Conservation (phyloP, 1,140 invertebrate genomes). For the Diorhabda elongata region DNA sequence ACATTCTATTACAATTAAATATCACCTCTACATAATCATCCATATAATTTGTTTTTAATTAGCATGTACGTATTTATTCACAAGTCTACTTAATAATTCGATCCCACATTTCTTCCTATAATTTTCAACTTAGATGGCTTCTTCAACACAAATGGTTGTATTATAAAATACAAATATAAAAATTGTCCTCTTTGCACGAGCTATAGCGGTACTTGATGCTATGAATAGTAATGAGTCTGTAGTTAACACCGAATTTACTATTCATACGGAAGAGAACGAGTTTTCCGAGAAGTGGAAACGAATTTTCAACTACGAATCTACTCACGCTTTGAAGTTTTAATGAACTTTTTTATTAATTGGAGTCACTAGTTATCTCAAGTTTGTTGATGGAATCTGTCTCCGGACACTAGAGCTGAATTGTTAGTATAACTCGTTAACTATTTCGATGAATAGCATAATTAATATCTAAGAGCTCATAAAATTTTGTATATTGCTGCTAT, state of each 20-base stretch:
- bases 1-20: no score
- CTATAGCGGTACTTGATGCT: neutral
- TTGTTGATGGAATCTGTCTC: neutral
- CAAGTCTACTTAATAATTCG: no score
- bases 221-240: neutral
- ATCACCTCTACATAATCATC: no score
- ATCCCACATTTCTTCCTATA: no score
- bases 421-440: neutral
- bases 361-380: neutral
- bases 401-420: neutral
- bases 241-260: slow-evolving; percentile 2
- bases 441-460: no score
- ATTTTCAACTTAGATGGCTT: no score
- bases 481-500: no score
- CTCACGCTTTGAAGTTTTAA: slow-evolving; percentile 2
- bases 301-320: neutral
- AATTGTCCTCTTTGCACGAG: neutral
- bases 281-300: neutral
- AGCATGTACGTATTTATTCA: no score
- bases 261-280: slow-evolving; percentile 1
- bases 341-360: slow-evolving; percentile 3
- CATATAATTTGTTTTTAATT: no score
- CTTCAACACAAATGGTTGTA: no score
- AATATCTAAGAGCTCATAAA: no score
- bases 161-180: neutral